Percentiles rank a stretch among this genome's conserved stretches.
These are phyloP conservation scores for Thryonomys swinderianus DNA, from an alignment of 2,113 vertebrate genomes.

Conservation along the genomic window DNA sequence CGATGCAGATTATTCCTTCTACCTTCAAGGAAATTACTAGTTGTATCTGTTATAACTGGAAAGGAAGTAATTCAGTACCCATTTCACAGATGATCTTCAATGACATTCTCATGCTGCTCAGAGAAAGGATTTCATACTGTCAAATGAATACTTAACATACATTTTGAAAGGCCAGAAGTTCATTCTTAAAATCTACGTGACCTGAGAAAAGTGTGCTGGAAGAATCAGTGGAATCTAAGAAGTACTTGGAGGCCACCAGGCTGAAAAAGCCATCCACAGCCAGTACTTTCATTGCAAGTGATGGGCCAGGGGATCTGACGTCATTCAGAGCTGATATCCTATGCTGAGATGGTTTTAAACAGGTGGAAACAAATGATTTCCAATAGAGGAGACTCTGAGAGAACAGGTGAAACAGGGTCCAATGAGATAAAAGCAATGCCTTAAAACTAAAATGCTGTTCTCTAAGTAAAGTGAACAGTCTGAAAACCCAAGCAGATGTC, in stretches of 20 bases:
- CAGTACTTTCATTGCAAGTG: neutral
- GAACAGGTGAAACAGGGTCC: neutral
- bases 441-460: neutral
- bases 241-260: neutral
- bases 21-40: neutral
- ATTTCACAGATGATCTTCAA: constrained; percentile 21
- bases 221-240: neutral
- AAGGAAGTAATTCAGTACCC: neutral
- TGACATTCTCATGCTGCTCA: neutral
- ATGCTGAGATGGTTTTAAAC: neutral
- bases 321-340: neutral
- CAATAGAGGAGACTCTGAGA: constrained; percentile 3
- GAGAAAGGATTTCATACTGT: constrained; percentile 12
- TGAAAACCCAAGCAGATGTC: neutral
- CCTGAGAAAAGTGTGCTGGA: neutral
- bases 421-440: neutral
- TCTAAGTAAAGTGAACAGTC: neutral
- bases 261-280: neutral
- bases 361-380: neutral
- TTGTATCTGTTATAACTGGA: neutral
- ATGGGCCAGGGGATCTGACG: neutral
- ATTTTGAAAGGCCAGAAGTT: neutral
- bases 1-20: neutral
- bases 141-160: constrained; percentile 20
- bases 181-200: neutral